These are phyloP conservation scores for Bos taurus DNA, from an alignment of 2,113 vertebrate genomes.

Conservation along the genomic window ARS-UCD2.0 NC_037335.1:92668001-92668500, in stretches of 20 bases:
- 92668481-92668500: not conserved
- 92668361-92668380: not conserved
- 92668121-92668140: not conserved
- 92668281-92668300: not conserved
- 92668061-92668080: not conserved
- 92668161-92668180: not conserved
- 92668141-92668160: conserved; percentile 33
- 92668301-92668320: not conserved
- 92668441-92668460: not conserved
- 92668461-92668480: not conserved
- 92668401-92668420: not conserved
- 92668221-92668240: not conserved
- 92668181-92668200: not conserved
- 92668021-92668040: not conserved
- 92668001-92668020: not conserved
- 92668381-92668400: not conserved
- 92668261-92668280: not conserved
- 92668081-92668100: not conserved
- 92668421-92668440: not conserved
- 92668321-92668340: not conserved
- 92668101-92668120: not conserved
- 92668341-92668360: not conserved
- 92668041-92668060: not conserved
- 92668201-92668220: not conserved
- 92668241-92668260: not conserved